phyloP scores from a whole-genome alignment of 2,797 vertebrate species.

The Scleropages formosus region DNA sequence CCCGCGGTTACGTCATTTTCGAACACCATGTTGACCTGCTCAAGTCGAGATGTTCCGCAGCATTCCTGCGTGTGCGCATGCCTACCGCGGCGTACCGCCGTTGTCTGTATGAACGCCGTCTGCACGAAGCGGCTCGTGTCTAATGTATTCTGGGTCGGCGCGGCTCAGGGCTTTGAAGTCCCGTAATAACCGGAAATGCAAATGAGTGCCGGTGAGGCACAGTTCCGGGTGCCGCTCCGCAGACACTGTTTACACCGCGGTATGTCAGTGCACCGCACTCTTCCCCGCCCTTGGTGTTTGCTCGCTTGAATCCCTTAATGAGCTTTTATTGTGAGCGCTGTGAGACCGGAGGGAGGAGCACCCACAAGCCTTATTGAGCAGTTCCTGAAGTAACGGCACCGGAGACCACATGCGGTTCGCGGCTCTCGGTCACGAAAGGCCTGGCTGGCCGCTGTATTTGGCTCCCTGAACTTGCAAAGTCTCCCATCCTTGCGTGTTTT shows the following conservation, averaged over 20 bases:
- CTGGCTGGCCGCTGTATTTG: neutral
- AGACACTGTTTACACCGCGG: conserved; percentile 1
- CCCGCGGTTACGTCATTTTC: conserved; percentile 6
- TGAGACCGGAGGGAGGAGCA: conserved; percentile 21
- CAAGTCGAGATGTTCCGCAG: neutral
- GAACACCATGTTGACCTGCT: neutral
- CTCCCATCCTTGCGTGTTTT: conserved; percentile 14
- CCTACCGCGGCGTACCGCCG: conserved; percentile 5
- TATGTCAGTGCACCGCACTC: neutral
- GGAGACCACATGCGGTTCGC: conserved; percentile 1
- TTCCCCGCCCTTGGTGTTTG: conserved; percentile 1
- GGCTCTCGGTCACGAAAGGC: neutral
- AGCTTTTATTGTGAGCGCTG: conserved; percentile 1
- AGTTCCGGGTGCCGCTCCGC: neutral
- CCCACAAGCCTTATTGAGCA: conserved; percentile 32
- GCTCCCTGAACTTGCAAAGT: neutral
- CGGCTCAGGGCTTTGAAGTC: conserved; percentile 55
- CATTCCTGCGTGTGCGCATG: neutral
- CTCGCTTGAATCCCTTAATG: neutral
- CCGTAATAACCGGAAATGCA: conserved; percentile 59
- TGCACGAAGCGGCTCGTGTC: neutral
- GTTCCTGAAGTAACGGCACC: conserved; percentile 18
- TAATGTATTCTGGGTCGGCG: neutral
- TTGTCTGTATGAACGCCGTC: conserved; percentile 5
- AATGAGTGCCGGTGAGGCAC: conserved; percentile 51